A percentile compares a stretch with the other conserved stretches of the same genome.
phyloP scores from a whole-genome alignment of 1,140 invertebrate genomes.

The Parasteatoda tepidariorum region DNA sequence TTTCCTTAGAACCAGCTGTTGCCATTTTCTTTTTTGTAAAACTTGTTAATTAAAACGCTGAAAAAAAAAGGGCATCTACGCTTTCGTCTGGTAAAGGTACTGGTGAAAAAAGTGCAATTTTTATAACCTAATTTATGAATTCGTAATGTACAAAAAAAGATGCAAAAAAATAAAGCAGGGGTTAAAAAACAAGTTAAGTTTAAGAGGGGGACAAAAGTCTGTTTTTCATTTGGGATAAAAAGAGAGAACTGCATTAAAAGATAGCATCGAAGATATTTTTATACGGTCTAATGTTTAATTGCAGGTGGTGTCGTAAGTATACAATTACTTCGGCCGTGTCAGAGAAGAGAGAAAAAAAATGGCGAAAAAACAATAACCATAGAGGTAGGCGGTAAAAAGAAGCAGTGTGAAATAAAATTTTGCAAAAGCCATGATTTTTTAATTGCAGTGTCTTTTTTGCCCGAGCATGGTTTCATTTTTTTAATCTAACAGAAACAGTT shows the following conservation, averaged over 20 bases:
- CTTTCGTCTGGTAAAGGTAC: constrained; percentile 32
- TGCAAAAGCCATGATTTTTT: constrained; percentile 58
- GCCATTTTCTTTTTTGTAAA: constrained; percentile 54
- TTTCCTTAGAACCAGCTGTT: constrained; percentile 47
- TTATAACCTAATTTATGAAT: constrained; percentile 60
- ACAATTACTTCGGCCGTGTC: constrained; percentile 48
- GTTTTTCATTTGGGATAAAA: constrained; percentile 51
- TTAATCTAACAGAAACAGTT: constrained; percentile 51
- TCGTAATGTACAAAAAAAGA: constrained; percentile 27
- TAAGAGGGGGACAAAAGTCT: constrained; percentile 36
- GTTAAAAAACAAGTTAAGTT: constrained; percentile 57
- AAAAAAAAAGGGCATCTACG: constrained; percentile 35
- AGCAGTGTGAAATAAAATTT: constrained; percentile 56
- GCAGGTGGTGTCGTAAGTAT: constrained; percentile 17
- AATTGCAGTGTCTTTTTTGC: constrained; percentile 41
- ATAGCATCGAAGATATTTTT: constrained; percentile 50
- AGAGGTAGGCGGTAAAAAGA: constrained; percentile 18
- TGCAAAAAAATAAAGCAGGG: constrained; percentile 12
- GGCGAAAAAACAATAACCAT: constrained; percentile 35
- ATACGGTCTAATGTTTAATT: constrained; percentile 48
- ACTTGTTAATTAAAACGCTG: constrained; percentile 59
- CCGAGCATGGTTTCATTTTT: constrained; percentile 3
- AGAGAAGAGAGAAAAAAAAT: background rate
- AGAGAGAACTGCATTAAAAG: constrained; percentile 41
- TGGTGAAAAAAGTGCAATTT: constrained; percentile 56